These are phyloP conservation scores for Omphaloscelis lunosa DNA, from an alignment of 2,888 invertebrate species.

Conservation along the genomic window DNA sequence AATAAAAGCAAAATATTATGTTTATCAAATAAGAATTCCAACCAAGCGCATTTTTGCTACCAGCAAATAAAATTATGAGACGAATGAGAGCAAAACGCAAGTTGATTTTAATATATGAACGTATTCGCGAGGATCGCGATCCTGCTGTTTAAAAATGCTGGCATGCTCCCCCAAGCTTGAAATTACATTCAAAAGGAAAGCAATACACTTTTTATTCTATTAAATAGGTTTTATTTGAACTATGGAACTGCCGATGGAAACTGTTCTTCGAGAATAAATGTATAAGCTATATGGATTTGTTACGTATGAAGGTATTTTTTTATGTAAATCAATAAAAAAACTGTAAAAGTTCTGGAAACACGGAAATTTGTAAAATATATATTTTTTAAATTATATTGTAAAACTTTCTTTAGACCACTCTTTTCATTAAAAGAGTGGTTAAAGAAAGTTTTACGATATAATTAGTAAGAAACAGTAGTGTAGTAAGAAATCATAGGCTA, in stretches of 20 bases:
- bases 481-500: too few relatives aligned
- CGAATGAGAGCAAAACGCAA: constrained; percentile 86
- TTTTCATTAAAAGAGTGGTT: too few relatives aligned
- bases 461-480: too few relatives aligned
- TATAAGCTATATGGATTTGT: background rate
- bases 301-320: background rate
- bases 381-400: background rate
- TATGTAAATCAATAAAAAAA: background rate
- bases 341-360: background rate
- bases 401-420: background rate
- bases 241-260: constrained; percentile 46
- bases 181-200: constrained; percentile 79
- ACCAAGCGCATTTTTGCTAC: constrained; percentile 75
- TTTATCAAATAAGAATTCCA: constrained; percentile 70
- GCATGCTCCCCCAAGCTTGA: constrained; percentile 78
- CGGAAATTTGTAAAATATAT: background rate
- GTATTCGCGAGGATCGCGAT: constrained; percentile 76
- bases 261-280: background rate
- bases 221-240: constrained; percentile 61
- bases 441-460: too few relatives aligned
- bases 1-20: constrained; percentile 60
- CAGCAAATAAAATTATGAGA: constrained; percentile 86
- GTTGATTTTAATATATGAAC: constrained; percentile 84
- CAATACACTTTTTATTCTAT: constrained; percentile 69
- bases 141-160: constrained; percentile 79